Evolutionary conservation across 2,113 vertebrate genomes (phyloP), one percentile per base, ranked within the genome.

Genomic region (Xenus cinereus): DNA sequence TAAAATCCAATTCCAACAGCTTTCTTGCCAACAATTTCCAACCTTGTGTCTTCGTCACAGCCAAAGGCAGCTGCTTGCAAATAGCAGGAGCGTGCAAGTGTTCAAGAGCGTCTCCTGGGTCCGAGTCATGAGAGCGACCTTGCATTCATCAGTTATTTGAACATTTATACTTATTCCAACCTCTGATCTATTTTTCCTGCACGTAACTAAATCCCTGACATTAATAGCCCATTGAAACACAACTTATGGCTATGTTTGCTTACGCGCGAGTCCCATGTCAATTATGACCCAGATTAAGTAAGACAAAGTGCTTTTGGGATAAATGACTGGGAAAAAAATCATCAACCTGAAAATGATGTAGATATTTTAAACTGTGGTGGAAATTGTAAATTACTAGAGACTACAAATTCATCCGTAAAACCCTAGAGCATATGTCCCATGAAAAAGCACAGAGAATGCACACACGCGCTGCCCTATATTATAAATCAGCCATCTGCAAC

Each of bases 231-330:
- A 13, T 66, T 91, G 53, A 54, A 92, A 93, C 75, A 67, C 94
- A 82, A 80, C 48, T 74, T 54, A 41, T 0, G 35, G 94, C 83
- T 50, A 0, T 2, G n/a, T 21, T 88, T 64, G 63, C 64, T 72
- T 30, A 90, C 0, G 13, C 54, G 32, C 33, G 22, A 90, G 53
- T 86, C 94, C 63, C 92, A 32, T 22, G 84, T 63, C 84, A 93
- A 69, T 95, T 95, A 87, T 84, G 90, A 96, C 90, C 93, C 86
- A 95, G 84, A 96, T 96, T 92, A 95, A 90, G 59, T 9, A 85
- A 77, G 51, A 97, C 72, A 35, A 87, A 91, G 60, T 81, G 90
- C 81, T 96, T 89, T 82, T 23, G 84, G 93, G 90, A 96, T 63
- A 94, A 93, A 94, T 68, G 79, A 71, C 85, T 90, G 87, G 82